Evolutionary conservation across 2,888 invertebrate genomes (phyloP), one percentile per base, ranked within the genome.

Genomic region (Tetragonula carbonaria): DNA sequence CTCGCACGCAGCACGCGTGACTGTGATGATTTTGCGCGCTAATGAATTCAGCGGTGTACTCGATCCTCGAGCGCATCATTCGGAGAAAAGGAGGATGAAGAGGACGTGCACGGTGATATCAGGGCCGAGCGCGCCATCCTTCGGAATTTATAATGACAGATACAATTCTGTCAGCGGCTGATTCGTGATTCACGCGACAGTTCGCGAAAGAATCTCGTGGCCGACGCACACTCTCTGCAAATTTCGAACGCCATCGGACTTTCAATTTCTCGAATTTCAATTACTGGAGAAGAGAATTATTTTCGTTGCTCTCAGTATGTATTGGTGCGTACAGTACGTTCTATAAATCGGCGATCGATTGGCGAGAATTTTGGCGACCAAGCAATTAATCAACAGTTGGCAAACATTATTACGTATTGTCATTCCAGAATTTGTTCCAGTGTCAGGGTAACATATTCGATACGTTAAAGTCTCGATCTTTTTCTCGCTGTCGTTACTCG

Each of bases 21-120:
- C 92, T 83, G 92, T 91, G 87, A 86, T 84, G 87, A 85, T 83
- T 92, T 92, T 91, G 91, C 86, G 87, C 85, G 88, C 87, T 90
- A 92, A 93, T 93, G 91, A 92, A 93, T 92, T 92, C 91, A 87
- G 84, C 75, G 76, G 76, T 88, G 91, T 79, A 87, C 92, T 90
- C 91, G 90, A 91, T 92, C 90, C 86, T 88, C 86, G 88, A 89
- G 82, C 93, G 80, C 93, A 92, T 92, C 92, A 92, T 8, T 93
- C 93, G 80, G 81, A 80, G 89, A 85, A 68, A 76, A 80, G 76
- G 73, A 66, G 74, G 77, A 83, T 75, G 74, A 67, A 45, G 65
- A 53, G 57, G 63, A 71, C 74, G 71, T 74, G 78, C 50, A 51
- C 67, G 65, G 51, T 23, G 84, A 68, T 78, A 80, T 65, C 88